Conservation (phyloP, 2,113 vertebrate genomes). For the Amphiprion percula region DNA sequence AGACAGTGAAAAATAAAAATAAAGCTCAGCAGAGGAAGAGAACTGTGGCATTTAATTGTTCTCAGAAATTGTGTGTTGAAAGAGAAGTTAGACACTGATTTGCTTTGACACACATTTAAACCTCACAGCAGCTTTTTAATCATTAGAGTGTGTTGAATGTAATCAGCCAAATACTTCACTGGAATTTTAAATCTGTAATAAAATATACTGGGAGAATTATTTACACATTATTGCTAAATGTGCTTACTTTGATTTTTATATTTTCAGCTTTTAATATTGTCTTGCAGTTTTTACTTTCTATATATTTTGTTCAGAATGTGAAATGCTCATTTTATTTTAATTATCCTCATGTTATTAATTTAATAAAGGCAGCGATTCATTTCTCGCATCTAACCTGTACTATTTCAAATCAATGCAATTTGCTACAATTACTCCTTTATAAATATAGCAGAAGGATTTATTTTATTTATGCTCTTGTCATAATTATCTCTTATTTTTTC, state of each 20-base stretch:
- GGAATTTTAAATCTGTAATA: slow-evolving; percentile 12
- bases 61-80: slow-evolving; percentile 35
- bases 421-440: not conserved
- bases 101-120: slow-evolving; percentile 40
- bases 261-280: slow-evolving; percentile 13
- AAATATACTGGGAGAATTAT: not conserved
- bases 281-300: not conserved
- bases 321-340: not conserved
- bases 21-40: not conserved
- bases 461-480: not conserved
- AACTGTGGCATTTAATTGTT: slow-evolving; percentile 28
- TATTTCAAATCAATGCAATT: too few relatives aligned
- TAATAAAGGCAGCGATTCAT: too few relatives aligned
- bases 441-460: not conserved
- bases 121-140: slow-evolving; percentile 27
- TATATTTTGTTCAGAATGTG: not conserved
- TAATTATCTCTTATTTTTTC: not conserved
- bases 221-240: too few relatives aligned
- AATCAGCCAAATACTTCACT: slow-evolving; percentile 4
- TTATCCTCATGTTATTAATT: not conserved
- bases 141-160: not conserved
- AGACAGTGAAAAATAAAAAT: slow-evolving; percentile 17
- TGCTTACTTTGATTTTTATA: not conserved
- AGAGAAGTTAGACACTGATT: slow-evolving; percentile 35
- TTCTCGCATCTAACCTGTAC: too few relatives aligned